These are phyloP conservation scores for Hyperopisus bebe DNA, from an alignment of 2,113 vertebrate species.

Conservation along the genomic window DNA sequence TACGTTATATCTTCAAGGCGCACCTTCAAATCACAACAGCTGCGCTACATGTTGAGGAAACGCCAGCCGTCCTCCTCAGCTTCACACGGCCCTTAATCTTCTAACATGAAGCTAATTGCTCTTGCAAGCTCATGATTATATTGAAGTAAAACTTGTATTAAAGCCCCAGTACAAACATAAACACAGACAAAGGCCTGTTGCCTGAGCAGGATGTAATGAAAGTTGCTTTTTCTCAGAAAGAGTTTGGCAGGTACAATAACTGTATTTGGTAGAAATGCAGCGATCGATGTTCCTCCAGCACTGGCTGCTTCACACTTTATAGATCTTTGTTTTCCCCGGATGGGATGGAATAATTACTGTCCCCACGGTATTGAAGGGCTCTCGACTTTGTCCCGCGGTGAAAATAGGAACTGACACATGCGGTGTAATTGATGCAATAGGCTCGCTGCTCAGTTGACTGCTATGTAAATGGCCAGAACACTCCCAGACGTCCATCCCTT, in stretches of 20 bases:
- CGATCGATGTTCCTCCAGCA: neutral
- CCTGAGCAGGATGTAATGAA: neutral
- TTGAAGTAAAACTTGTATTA: neutral
- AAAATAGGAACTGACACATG: slow-evolving; percentile 5
- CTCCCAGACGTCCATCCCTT: neutral
- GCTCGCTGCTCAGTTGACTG: neutral
- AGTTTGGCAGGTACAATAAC: neutral
- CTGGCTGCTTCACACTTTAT: neutral
- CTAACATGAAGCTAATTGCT: neutral
- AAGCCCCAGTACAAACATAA: neutral
- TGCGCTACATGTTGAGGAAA: neutral
- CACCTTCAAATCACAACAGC: neutral
- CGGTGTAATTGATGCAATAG: neutral
- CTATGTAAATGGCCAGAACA: neutral
- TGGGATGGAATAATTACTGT: neutral
- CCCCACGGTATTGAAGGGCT: neutral
- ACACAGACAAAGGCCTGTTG: neutral
- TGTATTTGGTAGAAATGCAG: neutral
- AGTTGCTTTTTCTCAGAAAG: neutral
- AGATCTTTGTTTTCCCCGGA: neutral
- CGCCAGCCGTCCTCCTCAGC: neutral
- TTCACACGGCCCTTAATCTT: neutral
- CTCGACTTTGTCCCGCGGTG: neutral
- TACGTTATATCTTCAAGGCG: neutral
- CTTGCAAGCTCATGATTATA: neutral